Base-by-base conservation (phyloP, 2,888 invertebrate genomes). In the Hedya salicella region DNA sequence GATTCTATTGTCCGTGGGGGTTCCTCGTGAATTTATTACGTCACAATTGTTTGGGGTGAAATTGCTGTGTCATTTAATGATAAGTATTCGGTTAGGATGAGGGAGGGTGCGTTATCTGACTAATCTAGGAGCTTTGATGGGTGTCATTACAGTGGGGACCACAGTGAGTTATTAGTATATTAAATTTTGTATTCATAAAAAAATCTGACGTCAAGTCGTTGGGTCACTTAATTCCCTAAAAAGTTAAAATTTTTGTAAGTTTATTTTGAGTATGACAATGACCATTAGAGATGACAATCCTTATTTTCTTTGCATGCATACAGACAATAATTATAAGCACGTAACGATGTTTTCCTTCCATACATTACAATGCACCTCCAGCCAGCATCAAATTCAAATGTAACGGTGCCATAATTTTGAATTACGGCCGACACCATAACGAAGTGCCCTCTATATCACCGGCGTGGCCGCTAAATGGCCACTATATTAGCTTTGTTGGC, bases 1-100 rank as follows among this genome's bases (percentile, higher is more conserved):
- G 77, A 77, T 81, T 80, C 83, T 80, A 82, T 88, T 89, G 88
- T 90, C 73, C 72, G 78, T 79, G 76, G 85, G 87, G 87, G 85
- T 86, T 83, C 85, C 83, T 81, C 81, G 81, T 80, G 78, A 70
- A 75, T 78, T 78, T 79, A 77, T 75, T 73, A 73, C 72, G 73
- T 74, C 71, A 75, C 78, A 78, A 78, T 75, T 73, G 73, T 73
- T 65, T 69, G 69, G 68, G 60, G 72, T 73, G 75, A 75, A 77
- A 74, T 76, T 73, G 74, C 54, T 54, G 61, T 66, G 61, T 66
- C 66, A 66, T 66, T 66, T 54, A 32, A 61, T 54, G 65, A 65
- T 65, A 65, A 65, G 65, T 65, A 60, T 59, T 63, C 49, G 44
- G 56, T 56, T n/a, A 11, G 59, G 56, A 56, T 48, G 46, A 59